phyloP scores from a whole-genome alignment of 2,888 invertebrate species.

The Bellardia bayeri region DNA sequence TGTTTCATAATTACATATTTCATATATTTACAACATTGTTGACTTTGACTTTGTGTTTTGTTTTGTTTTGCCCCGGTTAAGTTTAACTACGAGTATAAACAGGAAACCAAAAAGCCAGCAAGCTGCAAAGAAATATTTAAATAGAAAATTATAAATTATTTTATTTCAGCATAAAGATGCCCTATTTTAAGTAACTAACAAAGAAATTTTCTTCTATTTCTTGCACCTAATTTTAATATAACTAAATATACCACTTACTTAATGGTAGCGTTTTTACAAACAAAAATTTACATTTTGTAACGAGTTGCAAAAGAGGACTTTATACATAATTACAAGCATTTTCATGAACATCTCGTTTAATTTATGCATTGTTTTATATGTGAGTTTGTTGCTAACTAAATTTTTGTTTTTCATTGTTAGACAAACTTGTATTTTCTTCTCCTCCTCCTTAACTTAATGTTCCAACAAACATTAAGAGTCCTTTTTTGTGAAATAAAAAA shows the following conservation, averaged over 20 bases:
- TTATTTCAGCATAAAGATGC: no score
- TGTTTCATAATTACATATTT: slow-evolving; percentile 19
- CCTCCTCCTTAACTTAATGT: slow-evolving; percentile 2
- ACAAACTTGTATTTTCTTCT: not conserved
- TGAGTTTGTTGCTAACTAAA: not conserved
- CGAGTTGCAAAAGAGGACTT: slow-evolving; percentile 5
- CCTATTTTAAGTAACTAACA: no score
- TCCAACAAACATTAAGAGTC: slow-evolving; percentile 9
- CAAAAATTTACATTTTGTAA: not conserved
- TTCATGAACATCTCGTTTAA: not conserved
- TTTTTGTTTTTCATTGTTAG: not conserved
- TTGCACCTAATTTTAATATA: not conserved
- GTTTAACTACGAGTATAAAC: not conserved
- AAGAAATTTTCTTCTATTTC: not conserved
- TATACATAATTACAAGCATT: slow-evolving; percentile 17
- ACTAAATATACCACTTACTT: not conserved
- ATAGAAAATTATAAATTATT: not conserved
- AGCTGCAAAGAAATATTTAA: not conserved
- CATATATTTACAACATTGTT: not conserved
- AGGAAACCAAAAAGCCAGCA: not conserved
- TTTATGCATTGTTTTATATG: not conserved
- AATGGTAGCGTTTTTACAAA: not conserved
- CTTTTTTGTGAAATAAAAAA: not conserved
- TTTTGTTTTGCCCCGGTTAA: slow-evolving; percentile 6
- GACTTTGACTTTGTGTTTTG: not conserved